phyloP scores from a whole-genome alignment of 2,113 vertebrate species.

The Cromileptes altivelis region DNA sequence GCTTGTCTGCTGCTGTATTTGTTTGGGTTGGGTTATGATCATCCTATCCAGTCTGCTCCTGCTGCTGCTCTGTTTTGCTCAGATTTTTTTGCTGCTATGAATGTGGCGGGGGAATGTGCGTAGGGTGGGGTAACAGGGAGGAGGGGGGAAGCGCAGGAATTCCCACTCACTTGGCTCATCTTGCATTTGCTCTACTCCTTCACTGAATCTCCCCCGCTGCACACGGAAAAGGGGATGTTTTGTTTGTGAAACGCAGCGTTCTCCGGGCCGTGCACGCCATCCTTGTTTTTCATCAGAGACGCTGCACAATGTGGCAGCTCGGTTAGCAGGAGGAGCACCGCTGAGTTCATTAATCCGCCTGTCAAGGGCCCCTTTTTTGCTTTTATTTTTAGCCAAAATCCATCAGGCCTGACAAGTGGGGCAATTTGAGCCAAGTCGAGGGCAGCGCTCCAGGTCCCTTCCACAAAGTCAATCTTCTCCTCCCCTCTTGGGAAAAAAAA shows the following conservation, averaged over 20 bases:
- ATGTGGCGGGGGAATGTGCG: conserved; percentile 62
- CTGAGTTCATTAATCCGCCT: conserved; percentile 92
- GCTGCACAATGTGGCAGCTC: conserved; percentile 65
- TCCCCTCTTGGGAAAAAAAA: conserved; percentile 86
- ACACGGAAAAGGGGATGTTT: conserved; percentile 59
- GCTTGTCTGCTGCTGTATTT: conserved; percentile 28
- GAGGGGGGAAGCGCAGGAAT: conserved; percentile 54
- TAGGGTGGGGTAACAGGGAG: conserved; percentile 25
- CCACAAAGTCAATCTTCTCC: conserved; percentile 87
- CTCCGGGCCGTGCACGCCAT: background rate
- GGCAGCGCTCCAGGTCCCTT: conserved; percentile 90
- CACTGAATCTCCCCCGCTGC: conserved; percentile 18
- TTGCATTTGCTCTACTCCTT: conserved; percentile 54
- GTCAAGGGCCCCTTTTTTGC: conserved; percentile 85
- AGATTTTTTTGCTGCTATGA: conserved; percentile 52
- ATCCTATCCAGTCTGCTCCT: conserved; percentile 40
- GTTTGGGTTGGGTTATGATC: conserved; percentile 52
- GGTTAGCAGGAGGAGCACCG: conserved; percentile 85
- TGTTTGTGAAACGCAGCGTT: conserved; percentile 60
- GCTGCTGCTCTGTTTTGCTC: conserved; percentile 55
- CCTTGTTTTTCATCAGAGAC: conserved; percentile 79
- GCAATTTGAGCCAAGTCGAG: conserved; percentile 92
- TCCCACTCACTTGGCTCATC: conserved; percentile 72
- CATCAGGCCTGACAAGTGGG: conserved; percentile 92
- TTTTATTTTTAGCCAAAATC: conserved; percentile 98